Evolutionary conservation across 2,888 invertebrate species (phyloP).

Genomic region (Actias luna): DNA sequence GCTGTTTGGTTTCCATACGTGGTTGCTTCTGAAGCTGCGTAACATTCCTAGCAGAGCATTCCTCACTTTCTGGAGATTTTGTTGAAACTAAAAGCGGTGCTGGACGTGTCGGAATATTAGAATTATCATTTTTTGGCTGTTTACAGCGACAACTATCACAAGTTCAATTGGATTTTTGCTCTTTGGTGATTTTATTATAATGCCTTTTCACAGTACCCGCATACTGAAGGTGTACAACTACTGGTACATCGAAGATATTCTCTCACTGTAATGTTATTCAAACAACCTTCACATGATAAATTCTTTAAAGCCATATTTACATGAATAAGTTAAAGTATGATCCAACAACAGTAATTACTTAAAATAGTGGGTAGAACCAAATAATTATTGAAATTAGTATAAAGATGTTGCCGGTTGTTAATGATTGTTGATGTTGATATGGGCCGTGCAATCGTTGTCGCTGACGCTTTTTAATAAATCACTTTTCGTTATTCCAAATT

Average conservation of each 20-base stretch:
- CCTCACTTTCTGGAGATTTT: not conserved
- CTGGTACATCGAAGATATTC: not conserved
- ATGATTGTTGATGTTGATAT: too few species aligned
- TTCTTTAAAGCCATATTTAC: not conserved
- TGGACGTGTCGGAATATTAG: not conserved
- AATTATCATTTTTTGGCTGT: not conserved
- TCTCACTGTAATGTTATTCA: not conserved
- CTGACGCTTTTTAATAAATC: not conserved
- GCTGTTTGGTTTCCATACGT: not conserved
- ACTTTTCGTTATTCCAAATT: too few species aligned
- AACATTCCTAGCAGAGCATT: not conserved
- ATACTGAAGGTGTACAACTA: not conserved
- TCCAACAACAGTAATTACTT: not conserved
- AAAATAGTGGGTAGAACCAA: too few species aligned
- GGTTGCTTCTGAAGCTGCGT: not conserved
- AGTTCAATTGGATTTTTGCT: not conserved
- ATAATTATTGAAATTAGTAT: too few species aligned
- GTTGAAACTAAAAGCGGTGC: not conserved
- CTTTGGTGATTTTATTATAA: not conserved
- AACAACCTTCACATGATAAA: not conserved
- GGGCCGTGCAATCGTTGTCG: not conserved
- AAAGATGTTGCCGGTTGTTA: too few species aligned
- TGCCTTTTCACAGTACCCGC: not conserved
- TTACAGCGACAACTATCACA: not conserved
- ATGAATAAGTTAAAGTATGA: too few species aligned